Evolutionary conservation across 1,140 invertebrate genomes (phyloP).

Genomic region (Neodiprion lecontei): DNA sequence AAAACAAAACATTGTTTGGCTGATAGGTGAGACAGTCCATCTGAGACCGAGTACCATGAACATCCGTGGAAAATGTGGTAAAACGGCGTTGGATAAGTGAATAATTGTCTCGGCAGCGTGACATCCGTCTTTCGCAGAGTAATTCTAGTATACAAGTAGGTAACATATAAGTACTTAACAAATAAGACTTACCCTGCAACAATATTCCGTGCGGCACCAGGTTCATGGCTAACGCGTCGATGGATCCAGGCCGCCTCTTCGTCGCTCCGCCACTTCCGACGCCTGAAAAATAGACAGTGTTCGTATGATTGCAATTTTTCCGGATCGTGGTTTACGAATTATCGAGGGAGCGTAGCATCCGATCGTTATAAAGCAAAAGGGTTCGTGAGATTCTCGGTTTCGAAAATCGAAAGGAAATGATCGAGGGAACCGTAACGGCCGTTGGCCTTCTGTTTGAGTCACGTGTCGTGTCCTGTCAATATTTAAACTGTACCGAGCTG

Average conservation of each 20-base stretch:
- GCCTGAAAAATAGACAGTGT: constrained; percentile 41
- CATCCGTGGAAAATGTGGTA: too few species aligned
- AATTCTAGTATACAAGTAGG: too few species aligned
- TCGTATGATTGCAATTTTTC: too few species aligned
- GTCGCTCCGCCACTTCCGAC: constrained; percentile 40
- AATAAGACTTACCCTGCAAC: constrained; percentile 51
- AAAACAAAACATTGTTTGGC: too few species aligned
- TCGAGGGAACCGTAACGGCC: not conserved
- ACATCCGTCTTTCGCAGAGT: too few species aligned
- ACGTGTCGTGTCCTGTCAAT: not conserved
- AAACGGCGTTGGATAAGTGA: too few species aligned
- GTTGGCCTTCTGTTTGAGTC: not conserved
- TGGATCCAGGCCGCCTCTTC: constrained; percentile 8
- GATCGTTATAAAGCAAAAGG: not conserved
- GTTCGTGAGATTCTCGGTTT: not conserved
- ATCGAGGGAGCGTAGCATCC: not conserved
- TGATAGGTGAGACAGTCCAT: too few species aligned
- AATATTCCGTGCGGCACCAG: constrained; percentile 62
- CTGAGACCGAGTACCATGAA: too few species aligned
- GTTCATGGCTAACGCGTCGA: constrained; percentile 56
- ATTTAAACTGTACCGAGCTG: not conserved
- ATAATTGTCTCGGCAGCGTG: too few species aligned
- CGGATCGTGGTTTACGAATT: not conserved
- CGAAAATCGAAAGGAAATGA: not conserved
- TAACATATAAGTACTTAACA: too few species aligned